A percentile compares a stretch with the other conserved stretches of the same genome.
Conservation (phyloP, 1,140 invertebrate species). For the Brachionus manjavacas region DNA sequence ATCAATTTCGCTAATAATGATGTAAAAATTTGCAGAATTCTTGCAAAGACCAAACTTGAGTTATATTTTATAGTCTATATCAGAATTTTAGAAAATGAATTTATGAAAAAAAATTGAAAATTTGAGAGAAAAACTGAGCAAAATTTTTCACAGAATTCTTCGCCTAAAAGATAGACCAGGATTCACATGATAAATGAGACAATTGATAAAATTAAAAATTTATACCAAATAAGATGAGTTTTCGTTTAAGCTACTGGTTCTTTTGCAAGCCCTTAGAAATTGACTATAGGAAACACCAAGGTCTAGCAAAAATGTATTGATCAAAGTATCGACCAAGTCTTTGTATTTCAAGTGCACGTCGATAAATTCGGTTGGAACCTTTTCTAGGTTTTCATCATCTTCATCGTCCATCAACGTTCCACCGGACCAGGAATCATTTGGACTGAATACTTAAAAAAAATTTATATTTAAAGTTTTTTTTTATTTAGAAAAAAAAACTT, state of each 20-base stretch:
- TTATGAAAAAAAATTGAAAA: no score
- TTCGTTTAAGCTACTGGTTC: background rate
- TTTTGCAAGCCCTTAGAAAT: background rate
- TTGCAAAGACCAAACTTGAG: no score
- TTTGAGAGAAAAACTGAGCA: no score
- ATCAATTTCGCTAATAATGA: no score
- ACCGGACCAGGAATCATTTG: background rate
- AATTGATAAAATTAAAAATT: background rate
- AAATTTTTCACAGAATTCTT: background rate
- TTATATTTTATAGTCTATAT: no score
- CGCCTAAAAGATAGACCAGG: background rate
- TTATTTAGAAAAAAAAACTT: background rate
- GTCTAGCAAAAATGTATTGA: background rate
- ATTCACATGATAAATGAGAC: no score
- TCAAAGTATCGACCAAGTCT: slow-evolving; percentile 3
- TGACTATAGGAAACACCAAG: background rate
- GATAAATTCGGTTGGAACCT: background rate
- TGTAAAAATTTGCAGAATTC: no score
- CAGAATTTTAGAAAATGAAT: no score
- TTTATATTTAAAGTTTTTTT: background rate
- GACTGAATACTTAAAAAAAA: background rate
- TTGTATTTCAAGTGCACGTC: slow-evolving; percentile 12
- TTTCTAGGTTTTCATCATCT: slow-evolving; percentile 9
- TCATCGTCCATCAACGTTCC: slow-evolving; percentile 1
- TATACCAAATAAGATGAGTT: background rate